Percentiles rank a stretch among this genome's conserved stretches.
Conservation (phyloP, 2,888 invertebrate species). For the Tholera decimalis region DNA sequence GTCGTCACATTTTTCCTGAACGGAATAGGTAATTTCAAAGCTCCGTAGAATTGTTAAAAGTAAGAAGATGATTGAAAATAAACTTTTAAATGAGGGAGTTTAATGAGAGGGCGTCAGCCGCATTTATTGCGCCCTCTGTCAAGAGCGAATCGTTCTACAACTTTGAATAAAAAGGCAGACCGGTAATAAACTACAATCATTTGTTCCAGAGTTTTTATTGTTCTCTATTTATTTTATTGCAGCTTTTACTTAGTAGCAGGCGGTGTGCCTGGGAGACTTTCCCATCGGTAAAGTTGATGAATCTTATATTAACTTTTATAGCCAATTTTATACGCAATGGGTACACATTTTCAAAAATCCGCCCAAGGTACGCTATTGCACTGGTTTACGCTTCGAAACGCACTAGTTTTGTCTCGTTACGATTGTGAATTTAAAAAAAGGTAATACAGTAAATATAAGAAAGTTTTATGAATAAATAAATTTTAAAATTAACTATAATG, state of each 20-base stretch:
- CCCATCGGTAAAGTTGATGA: background rate
- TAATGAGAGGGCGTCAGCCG: slow-evolving; percentile 53
- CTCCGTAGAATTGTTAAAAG: background rate
- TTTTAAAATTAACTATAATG: too few relatives aligned
- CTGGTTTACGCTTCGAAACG: too few relatives aligned
- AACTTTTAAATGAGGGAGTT: slow-evolving; percentile 60
- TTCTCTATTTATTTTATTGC: background rate
- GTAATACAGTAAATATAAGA: too few relatives aligned
- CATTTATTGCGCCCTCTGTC: slow-evolving; percentile 3
- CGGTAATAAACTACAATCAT: slow-evolving; percentile 36
- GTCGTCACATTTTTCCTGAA: background rate
- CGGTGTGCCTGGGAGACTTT: background rate
- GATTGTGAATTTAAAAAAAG: too few relatives aligned
- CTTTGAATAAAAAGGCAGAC: slow-evolving; percentile 10
- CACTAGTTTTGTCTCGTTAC: too few relatives aligned
- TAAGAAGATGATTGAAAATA: slow-evolving; percentile 19
- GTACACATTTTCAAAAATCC: too few relatives aligned
- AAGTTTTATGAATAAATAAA: too few relatives aligned
- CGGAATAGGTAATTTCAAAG: background rate
- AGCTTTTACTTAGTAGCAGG: background rate
- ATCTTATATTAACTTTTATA: background rate
- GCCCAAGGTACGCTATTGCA: too few relatives aligned
- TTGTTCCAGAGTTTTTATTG: slow-evolving; percentile 20
- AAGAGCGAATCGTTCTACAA: background rate
- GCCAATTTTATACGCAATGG: too few relatives aligned